phyloP scores from a whole-genome alignment of 2,888 invertebrate species.

The Tineola bisselliella region DNA sequence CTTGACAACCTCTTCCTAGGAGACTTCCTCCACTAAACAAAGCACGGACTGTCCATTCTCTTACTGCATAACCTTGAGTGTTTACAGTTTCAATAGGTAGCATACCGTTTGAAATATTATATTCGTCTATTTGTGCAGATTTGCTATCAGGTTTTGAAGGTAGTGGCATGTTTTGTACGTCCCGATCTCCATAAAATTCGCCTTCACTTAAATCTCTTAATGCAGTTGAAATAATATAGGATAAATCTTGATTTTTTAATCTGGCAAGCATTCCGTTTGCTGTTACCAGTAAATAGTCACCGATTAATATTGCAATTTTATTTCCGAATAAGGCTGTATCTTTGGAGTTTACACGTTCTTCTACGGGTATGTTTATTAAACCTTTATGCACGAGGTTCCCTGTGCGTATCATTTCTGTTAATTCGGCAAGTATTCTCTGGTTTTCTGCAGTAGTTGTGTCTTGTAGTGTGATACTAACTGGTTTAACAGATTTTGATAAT shows the following conservation, averaged over 20 bases:
- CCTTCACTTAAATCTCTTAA: constrained; percentile 84
- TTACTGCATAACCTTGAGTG: constrained; percentile 64
- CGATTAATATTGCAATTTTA: constrained; percentile 86
- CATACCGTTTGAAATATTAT: constrained; percentile 41
- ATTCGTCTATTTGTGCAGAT: constrained; percentile 28
- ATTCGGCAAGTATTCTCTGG: constrained; percentile 67
- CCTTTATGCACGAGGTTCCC: constrained; percentile 84
- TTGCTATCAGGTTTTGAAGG: constrained; percentile 66
- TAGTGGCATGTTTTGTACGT: constrained; percentile 77
- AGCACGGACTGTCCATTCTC: constrained; percentile 78
- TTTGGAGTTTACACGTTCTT: constrained; percentile 59
- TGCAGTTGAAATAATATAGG: constrained; percentile 83
- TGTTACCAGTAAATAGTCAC: constrained; percentile 84
- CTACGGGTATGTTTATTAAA: constrained; percentile 47
- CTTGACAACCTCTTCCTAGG: constrained; percentile 81
- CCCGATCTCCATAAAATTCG: constrained; percentile 80
- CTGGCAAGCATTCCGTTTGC: constrained; percentile 83
- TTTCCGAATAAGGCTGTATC: constrained; percentile 86
- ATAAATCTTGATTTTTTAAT: constrained; percentile 75
- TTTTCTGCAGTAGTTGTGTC: constrained; percentile 63
- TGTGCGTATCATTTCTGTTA: constrained; percentile 89
- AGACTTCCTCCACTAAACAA: constrained; percentile 74
- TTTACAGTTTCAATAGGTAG: constrained; percentile 44
- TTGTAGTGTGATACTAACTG: constrained; percentile 66
- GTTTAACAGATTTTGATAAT: constrained; percentile 77